These are phyloP conservation scores for Yponomeuta cagnagella DNA, from an alignment of 2,888 invertebrate species.

Conservation along the genomic window DNA sequence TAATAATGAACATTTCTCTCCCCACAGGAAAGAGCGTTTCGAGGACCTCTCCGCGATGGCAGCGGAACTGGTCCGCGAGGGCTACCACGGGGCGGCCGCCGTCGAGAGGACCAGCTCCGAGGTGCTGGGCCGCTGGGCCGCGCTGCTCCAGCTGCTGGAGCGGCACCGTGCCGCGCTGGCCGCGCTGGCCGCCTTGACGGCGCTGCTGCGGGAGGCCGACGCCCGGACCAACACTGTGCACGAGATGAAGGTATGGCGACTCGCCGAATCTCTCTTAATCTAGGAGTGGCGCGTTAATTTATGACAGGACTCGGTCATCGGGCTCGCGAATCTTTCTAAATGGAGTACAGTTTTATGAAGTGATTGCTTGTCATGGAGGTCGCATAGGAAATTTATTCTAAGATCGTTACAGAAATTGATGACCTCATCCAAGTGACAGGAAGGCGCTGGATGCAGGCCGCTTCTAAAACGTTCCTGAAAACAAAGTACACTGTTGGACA, in stretches of 20 bases:
- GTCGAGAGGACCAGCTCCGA: constrained; percentile 79
- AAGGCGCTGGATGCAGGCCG: too few relatives aligned
- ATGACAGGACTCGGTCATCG: too few relatives aligned
- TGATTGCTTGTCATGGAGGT: too few relatives aligned
- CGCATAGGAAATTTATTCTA: too few relatives aligned
- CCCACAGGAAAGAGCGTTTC: constrained; percentile 88
- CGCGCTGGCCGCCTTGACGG: constrained; percentile 89
- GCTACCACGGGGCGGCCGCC: constrained; percentile 91
- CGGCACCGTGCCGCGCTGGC: constrained; percentile 85
- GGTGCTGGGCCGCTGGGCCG: constrained; percentile 87
- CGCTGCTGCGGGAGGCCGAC: constrained; percentile 92
- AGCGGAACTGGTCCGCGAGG: constrained; percentile 91
- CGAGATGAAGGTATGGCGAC: constrained; percentile 81
- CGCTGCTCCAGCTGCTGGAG: constrained; percentile 89
- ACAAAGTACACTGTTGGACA: too few relatives aligned
- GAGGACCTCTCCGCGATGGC: constrained; percentile 96
- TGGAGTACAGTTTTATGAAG: too few relatives aligned
- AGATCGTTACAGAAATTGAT: too few relatives aligned
- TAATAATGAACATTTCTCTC: too few relatives aligned
- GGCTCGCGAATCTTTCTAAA: too few relatives aligned
- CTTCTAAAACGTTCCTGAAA: too few relatives aligned
- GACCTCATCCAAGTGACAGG: too few relatives aligned
- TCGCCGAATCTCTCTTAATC: background rate
- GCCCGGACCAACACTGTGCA: constrained; percentile 88
- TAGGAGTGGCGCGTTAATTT: too few relatives aligned